phyloP scores from a whole-genome alignment of 2,888 invertebrate species.

The Aporophyla nigra region DNA sequence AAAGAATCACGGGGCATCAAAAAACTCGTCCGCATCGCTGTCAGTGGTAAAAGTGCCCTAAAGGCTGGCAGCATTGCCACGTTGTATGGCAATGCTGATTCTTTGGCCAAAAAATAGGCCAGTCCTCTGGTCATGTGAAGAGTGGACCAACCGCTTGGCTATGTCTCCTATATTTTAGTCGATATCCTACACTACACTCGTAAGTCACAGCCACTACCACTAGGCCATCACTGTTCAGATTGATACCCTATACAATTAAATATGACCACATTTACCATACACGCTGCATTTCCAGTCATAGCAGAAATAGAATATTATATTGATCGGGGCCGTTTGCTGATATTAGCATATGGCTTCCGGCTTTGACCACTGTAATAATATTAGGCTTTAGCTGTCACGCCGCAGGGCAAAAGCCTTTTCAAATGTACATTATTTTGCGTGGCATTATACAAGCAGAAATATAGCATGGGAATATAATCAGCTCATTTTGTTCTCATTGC shows the following conservation, averaged over 20 bases:
- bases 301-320: background rate
- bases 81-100: no score
- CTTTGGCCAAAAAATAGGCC: no score
- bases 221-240: no score
- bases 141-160: no score
- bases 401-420: background rate
- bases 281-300: background rate
- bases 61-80: no score
- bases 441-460: background rate
- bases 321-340: background rate
- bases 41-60: no score
- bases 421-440: background rate
- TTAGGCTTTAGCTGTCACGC: background rate
- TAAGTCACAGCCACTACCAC: no score
- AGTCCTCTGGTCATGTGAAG: no score
- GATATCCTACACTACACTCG: no score
- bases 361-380: background rate
- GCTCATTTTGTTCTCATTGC: background rate
- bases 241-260: background rate
- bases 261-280: background rate
- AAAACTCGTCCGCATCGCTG: no score
- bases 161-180: no score
- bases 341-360: background rate
- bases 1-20: no score
- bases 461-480: background rate